Percentiles rank a stretch among this genome's conserved stretches.
Evolutionary conservation across 2,113 vertebrate genomes (phyloP).

Genomic region (Hippocampus zosterae): DNA sequence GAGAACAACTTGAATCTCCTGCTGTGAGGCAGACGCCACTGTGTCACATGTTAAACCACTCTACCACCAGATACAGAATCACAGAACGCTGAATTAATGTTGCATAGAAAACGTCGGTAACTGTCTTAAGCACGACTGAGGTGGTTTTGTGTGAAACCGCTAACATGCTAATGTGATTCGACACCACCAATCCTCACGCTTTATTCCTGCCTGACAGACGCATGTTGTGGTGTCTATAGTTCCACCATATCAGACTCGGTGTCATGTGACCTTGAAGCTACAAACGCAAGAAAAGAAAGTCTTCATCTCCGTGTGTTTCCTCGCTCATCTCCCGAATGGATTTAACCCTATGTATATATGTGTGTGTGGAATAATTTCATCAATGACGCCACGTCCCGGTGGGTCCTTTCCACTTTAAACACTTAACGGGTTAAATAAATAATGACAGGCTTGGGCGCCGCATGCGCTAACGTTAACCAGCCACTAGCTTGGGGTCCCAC

Average conservation of each 20-base stretch:
- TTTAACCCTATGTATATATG: slow-evolving; percentile 34
- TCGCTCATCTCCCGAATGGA: slow-evolving; percentile 42
- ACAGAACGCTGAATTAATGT: slow-evolving; percentile 20
- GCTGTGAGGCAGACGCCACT: not conserved
- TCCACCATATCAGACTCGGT: slow-evolving; percentile 6
- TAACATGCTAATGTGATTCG: not conserved
- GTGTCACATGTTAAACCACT: not conserved
- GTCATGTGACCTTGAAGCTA: slow-evolving; percentile 20
- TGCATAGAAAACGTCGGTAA: slow-evolving; percentile 10
- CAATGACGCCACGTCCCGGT: slow-evolving; percentile 65
- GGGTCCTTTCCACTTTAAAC: slow-evolving; percentile 78
- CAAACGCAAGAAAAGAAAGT: slow-evolving; percentile 18
- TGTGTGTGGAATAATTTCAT: slow-evolving; percentile 67
- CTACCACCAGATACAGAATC: not conserved
- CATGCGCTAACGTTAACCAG: slow-evolving; percentile 56
- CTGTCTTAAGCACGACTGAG: slow-evolving; percentile 19
- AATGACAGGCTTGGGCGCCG: slow-evolving; percentile 70
- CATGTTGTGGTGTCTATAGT: slow-evolving; percentile 11
- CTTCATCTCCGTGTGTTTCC: slow-evolving; percentile 21
- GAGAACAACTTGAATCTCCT: not conserved
- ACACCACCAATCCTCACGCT: not conserved
- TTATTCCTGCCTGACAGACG: slow-evolving; percentile 15
- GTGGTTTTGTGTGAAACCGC: slow-evolving; percentile 25
- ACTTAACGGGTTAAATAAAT: slow-evolving; percentile 89
- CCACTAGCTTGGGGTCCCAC: slow-evolving; percentile 73